Evolutionary conservation across 2,888 invertebrate species (phyloP).

Genomic region (Ptychoptera contaminata): DNA sequence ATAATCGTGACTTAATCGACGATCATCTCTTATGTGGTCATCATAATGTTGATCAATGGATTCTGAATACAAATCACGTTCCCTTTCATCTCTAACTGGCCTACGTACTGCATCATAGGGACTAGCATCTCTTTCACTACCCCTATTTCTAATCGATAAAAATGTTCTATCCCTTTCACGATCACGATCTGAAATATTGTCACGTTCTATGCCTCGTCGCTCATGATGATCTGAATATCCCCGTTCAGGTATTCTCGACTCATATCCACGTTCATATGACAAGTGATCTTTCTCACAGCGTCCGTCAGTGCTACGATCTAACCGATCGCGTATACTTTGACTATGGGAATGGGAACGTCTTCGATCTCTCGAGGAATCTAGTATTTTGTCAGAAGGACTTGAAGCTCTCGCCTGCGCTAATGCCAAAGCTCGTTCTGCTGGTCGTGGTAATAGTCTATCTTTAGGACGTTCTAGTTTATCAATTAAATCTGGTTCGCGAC

Average conservation of each 20-base stretch:
- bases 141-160: conserved; percentile 18
- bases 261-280: conserved; percentile 9
- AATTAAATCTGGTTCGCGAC: conserved; percentile 37
- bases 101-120: conserved; percentile 14
- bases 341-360: conserved; percentile 8
- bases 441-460: conserved; percentile 44
- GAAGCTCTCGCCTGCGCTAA: conserved; percentile 34
- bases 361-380: conserved; percentile 11
- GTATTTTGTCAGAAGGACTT: too few species aligned
- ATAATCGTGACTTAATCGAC: too few species aligned
- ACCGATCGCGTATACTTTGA: conserved; percentile 7
- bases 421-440: conserved; percentile 45
- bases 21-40: too few species aligned
- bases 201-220: conserved; percentile 19
- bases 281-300: conserved; percentile 2
- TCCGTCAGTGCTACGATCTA: not conserved
- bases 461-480: conserved; percentile 42
- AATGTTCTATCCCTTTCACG: conserved; percentile 23
- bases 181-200: conserved; percentile 19
- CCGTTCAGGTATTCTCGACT: conserved; percentile 12
- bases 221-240: conserved; percentile 12
- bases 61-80: conserved; percentile 4
- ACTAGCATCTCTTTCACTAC: conserved; percentile 24
- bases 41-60: too few species aligned
- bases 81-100: conserved; percentile 7